These are phyloP conservation scores for Odontophorus gujanensis DNA, from an alignment of 2,113 vertebrate species.

Conservation along the genomic window DNA sequence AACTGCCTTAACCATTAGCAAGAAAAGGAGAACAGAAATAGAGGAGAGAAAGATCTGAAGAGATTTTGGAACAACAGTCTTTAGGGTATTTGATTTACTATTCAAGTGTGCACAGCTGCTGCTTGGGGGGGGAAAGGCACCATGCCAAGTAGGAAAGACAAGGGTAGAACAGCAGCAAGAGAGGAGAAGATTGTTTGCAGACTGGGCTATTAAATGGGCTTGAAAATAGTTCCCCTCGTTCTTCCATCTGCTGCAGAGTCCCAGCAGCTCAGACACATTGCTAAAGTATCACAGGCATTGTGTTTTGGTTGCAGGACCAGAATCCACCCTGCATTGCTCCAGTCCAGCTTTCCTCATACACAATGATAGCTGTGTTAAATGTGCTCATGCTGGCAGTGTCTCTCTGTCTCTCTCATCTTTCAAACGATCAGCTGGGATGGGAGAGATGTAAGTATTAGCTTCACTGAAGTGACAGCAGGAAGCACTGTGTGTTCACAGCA, in stretches of 20 bases:
- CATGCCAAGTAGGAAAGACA: slow-evolving; percentile 65
- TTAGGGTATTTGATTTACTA: slow-evolving; percentile 77
- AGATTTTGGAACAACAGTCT: slow-evolving; percentile 65
- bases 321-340: not conserved
- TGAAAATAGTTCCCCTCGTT: slow-evolving; percentile 19
- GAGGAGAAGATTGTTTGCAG: slow-evolving; percentile 67
- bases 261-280: not conserved
- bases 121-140: slow-evolving; percentile 32
- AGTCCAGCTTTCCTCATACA: not conserved
- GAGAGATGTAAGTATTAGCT: slow-evolving; percentile 60
- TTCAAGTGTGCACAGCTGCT: slow-evolving; percentile 75
- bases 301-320: not conserved
- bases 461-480: not conserved
- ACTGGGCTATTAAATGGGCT: slow-evolving; percentile 57
- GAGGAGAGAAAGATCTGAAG: slow-evolving; percentile 58
- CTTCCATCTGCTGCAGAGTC: slow-evolving; percentile 4
- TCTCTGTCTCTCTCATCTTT: not conserved
- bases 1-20: slow-evolving; percentile 29
- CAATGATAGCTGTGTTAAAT: not conserved
- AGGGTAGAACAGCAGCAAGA: slow-evolving; percentile 33
- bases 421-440: slow-evolving; percentile 17
- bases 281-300: not conserved
- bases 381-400: not conserved
- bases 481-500: not conserved
- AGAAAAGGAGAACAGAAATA: slow-evolving; percentile 57